These are phyloP conservation scores for Jacana jacana DNA, from an alignment of 2,113 vertebrate species.

Conservation along the genomic window DNA sequence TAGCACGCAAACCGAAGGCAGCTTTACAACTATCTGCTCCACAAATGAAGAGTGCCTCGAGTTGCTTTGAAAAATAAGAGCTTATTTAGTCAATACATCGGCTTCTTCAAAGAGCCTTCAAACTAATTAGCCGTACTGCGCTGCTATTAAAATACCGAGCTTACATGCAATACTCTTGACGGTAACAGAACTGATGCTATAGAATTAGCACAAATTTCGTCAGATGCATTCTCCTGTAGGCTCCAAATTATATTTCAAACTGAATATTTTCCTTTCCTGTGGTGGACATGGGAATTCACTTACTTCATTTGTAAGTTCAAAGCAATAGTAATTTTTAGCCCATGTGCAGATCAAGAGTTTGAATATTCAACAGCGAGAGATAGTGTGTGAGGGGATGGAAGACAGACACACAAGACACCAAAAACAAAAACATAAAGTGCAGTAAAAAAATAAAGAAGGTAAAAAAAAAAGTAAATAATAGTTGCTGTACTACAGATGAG, in stretches of 20 bases:
- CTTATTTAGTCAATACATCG: constrained; percentile 30
- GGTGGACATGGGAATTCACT: constrained; percentile 35
- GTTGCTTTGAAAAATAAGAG: constrained; percentile 52
- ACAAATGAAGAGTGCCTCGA: constrained; percentile 45
- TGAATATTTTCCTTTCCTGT: constrained; percentile 19
- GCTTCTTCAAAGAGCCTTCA: constrained; percentile 50
- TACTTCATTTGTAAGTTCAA: constrained; percentile 41
- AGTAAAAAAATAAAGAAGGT: background rate
- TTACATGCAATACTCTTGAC: constrained; percentile 18
- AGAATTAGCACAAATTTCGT: constrained; percentile 45
- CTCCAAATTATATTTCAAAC: constrained; percentile 28
- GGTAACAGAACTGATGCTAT: background rate
- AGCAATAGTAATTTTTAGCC: constrained; percentile 37
- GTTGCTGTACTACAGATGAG: background rate
- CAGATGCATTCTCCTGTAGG: constrained; percentile 53
- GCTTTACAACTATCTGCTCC: constrained; percentile 32
- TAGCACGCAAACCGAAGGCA: constrained; percentile 9
- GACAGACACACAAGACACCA: background rate
- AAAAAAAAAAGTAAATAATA: background rate
- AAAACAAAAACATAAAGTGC: background rate
- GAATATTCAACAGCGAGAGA: constrained; percentile 35
- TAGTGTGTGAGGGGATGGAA: rapidly evolving
- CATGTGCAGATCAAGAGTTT: constrained; percentile 6
- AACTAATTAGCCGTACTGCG: constrained; percentile 44
- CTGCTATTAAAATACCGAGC: constrained; percentile 42